Base-by-base conservation (phyloP, 1,140 invertebrate species). In the Prorops nasuta region DNA sequence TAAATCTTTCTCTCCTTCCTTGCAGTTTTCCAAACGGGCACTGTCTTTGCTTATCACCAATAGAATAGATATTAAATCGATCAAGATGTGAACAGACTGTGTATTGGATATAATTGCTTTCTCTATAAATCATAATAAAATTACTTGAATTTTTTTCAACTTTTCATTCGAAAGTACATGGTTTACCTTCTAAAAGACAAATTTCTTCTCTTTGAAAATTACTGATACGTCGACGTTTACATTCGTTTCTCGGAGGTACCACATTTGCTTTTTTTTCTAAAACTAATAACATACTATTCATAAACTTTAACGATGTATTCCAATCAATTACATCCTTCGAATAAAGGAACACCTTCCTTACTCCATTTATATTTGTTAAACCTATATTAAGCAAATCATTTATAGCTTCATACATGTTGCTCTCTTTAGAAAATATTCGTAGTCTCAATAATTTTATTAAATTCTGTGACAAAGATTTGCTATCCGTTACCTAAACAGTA, bases 271-370 rank as follows among this genome's bases (percentile, higher is more conserved):
- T 28, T 18, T 55, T 15, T 24, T 46, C 24, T 24, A 63, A 45
- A 1, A 10, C 14, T 2, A 44, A 17, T 24, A 66, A 47, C 8
- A 64, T 43, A 1, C 34, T 44, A 41, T 57, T 44, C 14, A 60
- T 34, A 34, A 57, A 10, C 18, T 41, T 20, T 16, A 47, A 35
- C 3, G 48, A 47, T 6, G 17, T 42, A 15, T 51, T 24, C 19
- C 14, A 55, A 8, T 44, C 21, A 37, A 67, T 46, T 21, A 40
- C 12, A 28, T 31, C 9, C 21, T 52, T 42, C 6, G 49, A 58
- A 28, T 58, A 35, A 15, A 54, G 24, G 20, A 53, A 54, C 16
- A 66, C 62, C 14, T 39, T 51, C 35, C 63, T 48, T 44, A 59
- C 54, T 16, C 41, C 54, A 19, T 54, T 56, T 32, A 54, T 36